phyloP scores from a whole-genome alignment of 1,140 invertebrate species.

The Brachionus asplanchnoidis region DNA sequence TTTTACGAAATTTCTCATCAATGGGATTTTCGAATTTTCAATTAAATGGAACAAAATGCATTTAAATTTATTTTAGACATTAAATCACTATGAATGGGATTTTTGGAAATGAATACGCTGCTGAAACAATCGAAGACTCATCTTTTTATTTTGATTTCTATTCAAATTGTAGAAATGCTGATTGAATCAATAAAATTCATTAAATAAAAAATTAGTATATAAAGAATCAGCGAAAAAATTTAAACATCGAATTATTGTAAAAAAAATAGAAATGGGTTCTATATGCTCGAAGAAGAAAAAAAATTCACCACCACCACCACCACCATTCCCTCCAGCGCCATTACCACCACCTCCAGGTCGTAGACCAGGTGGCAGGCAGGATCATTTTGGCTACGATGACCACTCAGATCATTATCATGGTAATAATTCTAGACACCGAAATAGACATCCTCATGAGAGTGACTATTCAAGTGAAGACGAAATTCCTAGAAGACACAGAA shows the following conservation, averaged over 20 bases:
- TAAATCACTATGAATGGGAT: not conserved
- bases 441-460: not conserved
- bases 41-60: not conserved
- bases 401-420: not conserved
- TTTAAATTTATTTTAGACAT: not conserved
- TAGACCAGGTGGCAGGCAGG: not conserved
- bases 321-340: not conserved
- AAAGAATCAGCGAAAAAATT: not conserved
- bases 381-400: not conserved
- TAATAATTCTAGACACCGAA: not conserved
- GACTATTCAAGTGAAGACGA: not conserved
- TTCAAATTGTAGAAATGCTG: not conserved
- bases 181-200: not conserved
- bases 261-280: not conserved
- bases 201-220: constrained; percentile 5
- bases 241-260: not conserved
- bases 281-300: not conserved
- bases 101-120: not conserved
- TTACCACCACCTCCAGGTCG: not conserved
- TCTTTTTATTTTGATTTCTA: not conserved
- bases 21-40: not conserved
- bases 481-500: not conserved
- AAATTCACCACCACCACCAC: not conserved
- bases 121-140: not conserved
- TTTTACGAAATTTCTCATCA: too few species aligned